Base-by-base conservation (phyloP, 2,888 invertebrate genomes). In the Panopea generosa region DNA sequence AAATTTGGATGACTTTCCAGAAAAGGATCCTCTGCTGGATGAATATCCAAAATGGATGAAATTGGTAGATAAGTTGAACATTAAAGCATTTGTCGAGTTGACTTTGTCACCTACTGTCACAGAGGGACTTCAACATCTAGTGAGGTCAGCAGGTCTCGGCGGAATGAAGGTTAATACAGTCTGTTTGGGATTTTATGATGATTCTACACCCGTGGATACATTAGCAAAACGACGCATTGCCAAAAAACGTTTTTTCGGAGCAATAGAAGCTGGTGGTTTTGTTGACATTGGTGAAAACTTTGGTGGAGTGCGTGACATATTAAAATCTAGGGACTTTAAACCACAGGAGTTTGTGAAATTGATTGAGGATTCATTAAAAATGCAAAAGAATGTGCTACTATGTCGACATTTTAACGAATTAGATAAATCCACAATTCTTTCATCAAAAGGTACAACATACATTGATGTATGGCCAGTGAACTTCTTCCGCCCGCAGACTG, bases 391-490 rank as follows among this genome's bases (percentile, higher is more conserved):
- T 93, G 94, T 99, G 14, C 97, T 98, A 87, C 92, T 99, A 7
- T 99, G 98, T 89, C 94, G 99, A 33, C 96, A 99, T 93, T 99
- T 99, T 92, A 95, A 96, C 83, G 94, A 94, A 61, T 93, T 99
- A 77, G 96, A 98, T 89, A 98, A 97, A 93, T 94, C 94, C 4
- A 95, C 95, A 18, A 95, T 96, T 2, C 94, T 95, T 69, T 95
- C 95, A 95, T 96, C 90, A n/a, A 77, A 82, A n/a, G 73, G 61
- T 18, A 93, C 94, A 62, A 94, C 95, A 3, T 97, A 96, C 93
- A 97, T 99, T 70, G 99, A 99, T 93, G 98, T 99, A 3, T 99
- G 99, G 99, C 97, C 99, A 1, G 96, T 98, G 1, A 98, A 99
- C 92, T 95, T 98, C 83, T 95, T 98, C 95, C 88, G 97, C 96